Evolutionary conservation across 23 tunicate genomes (phyloP).

Genomic region (Halocynthia roretzi): DNA sequence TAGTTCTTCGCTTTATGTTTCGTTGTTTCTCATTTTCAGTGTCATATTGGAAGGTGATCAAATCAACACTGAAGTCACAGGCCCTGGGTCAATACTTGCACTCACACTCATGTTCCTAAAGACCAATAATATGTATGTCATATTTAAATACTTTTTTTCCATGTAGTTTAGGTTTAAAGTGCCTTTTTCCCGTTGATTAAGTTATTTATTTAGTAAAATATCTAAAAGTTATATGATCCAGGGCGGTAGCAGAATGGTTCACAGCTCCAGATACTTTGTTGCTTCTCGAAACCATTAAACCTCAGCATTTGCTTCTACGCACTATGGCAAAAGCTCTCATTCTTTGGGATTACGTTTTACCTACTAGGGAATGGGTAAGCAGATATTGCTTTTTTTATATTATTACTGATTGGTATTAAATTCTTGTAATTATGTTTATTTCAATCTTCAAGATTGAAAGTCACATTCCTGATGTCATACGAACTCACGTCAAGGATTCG

Average conservation of each 20-base stretch:
- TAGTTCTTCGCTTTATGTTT: too few relatives aligned
- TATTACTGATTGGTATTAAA: too few relatives aligned
- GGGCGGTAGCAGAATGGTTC: conserved; percentile 92
- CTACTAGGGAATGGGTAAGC: conserved; percentile 68
- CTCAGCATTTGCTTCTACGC: conserved; percentile 77
- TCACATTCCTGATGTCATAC: conserved; percentile 56
- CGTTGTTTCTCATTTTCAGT: not conserved
- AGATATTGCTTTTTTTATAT: too few relatives aligned
- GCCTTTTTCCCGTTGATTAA: not conserved
- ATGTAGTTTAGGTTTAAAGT: not conserved
- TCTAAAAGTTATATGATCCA: conserved; percentile 14
- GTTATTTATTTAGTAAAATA: not conserved
- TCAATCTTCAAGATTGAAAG: conserved; percentile 32
- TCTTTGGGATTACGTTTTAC: conserved; percentile 62
- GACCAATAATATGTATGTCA: conserved; percentile 57
- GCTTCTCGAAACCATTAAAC: conserved; percentile 65
- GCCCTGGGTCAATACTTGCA: conserved; percentile 91
- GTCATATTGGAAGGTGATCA: conserved; percentile 82
- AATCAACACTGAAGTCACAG: conserved; percentile 82
- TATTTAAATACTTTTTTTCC: not conserved
- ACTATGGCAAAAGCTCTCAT: conserved; percentile 61
- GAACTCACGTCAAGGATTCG: conserved; percentile 26
- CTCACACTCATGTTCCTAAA: conserved; percentile 80
- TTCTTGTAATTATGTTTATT: not conserved
- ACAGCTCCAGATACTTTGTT: conserved; percentile 65